Conservation (phyloP, 2,888 invertebrate genomes). For the Dioctria linearis region DNA sequence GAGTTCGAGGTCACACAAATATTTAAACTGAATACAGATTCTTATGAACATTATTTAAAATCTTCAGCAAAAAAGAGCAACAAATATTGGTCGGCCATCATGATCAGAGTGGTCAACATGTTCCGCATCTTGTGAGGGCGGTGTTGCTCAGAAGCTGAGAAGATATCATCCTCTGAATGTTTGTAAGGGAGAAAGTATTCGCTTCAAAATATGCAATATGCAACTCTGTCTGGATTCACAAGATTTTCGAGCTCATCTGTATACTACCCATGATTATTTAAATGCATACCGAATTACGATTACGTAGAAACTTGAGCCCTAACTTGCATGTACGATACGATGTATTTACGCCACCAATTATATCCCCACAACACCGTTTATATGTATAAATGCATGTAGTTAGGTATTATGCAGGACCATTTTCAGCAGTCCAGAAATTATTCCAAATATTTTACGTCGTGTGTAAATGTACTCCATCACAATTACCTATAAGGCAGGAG, state of each 20-base stretch:
- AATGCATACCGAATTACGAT: slow-evolving; percentile 90
- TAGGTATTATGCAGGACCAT: neutral
- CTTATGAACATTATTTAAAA: slow-evolving; percentile 60
- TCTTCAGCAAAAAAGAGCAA: slow-evolving; percentile 70
- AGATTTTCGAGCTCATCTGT: slow-evolving; percentile 91
- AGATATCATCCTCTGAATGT: slow-evolving; percentile 83
- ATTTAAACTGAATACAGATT: too few relatives aligned
- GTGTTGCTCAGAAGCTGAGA: slow-evolving; percentile 88
- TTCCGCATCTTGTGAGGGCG: slow-evolving; percentile 93
- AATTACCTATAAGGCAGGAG: neutral
- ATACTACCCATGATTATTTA: slow-evolving; percentile 87
- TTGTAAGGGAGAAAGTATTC: slow-evolving; percentile 86
- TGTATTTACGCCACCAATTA: too few relatives aligned
- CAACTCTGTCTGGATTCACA: slow-evolving; percentile 87
- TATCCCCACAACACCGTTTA: too few relatives aligned
- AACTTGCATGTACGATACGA: slow-evolving; percentile 78
- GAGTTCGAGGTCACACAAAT: slow-evolving; percentile 25
- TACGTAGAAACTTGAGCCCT: slow-evolving; percentile 88
- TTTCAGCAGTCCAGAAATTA: neutral
- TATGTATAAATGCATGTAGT: too few relatives aligned
- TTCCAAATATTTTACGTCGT: neutral
- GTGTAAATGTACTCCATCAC: neutral
- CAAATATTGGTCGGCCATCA: slow-evolving; percentile 81
- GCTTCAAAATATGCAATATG: slow-evolving; percentile 94
- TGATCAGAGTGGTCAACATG: slow-evolving; percentile 96